Conservation (phyloP, 2,113 vertebrate species). For the Theristicus caerulescens region DNA sequence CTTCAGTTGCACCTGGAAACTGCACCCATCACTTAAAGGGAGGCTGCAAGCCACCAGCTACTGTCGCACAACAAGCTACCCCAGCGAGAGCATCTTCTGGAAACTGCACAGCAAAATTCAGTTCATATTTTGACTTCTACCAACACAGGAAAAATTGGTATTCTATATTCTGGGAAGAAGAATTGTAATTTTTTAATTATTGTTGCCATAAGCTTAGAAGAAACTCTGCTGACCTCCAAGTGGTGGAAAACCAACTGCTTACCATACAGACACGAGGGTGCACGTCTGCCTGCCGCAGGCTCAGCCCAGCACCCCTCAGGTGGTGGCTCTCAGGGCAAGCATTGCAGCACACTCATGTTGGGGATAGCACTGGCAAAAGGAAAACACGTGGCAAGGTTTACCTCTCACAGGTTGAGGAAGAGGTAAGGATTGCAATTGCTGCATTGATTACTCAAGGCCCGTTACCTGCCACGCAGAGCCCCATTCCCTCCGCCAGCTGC, state of each 20-base stretch:
- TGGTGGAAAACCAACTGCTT: not conserved
- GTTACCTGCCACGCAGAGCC: not conserved
- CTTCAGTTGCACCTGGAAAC: not conserved
- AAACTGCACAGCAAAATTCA: not conserved
- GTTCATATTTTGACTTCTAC: not conserved
- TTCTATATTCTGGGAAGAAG: not conserved
- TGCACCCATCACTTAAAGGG: not conserved
- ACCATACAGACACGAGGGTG: accelerated
- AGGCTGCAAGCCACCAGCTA: not conserved
- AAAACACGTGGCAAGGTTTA: not conserved
- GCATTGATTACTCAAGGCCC: not conserved
- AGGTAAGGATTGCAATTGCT: not conserved
- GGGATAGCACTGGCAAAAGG: not conserved
- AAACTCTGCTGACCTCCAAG: not conserved
- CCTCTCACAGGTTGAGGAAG: not conserved
- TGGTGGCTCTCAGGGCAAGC: not conserved
- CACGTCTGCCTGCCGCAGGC: not conserved
- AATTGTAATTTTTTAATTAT: not conserved
- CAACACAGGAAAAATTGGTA: not conserved
- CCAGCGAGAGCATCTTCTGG: not conserved
- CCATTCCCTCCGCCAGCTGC: not conserved
- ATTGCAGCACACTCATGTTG: not conserved
- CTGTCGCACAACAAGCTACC: not conserved
- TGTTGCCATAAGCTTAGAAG: not conserved
- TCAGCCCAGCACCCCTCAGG: not conserved